Evolutionary conservation across 2,888 invertebrate genomes (phyloP).

Genomic region (Hipparchia sbordonii): DNA sequence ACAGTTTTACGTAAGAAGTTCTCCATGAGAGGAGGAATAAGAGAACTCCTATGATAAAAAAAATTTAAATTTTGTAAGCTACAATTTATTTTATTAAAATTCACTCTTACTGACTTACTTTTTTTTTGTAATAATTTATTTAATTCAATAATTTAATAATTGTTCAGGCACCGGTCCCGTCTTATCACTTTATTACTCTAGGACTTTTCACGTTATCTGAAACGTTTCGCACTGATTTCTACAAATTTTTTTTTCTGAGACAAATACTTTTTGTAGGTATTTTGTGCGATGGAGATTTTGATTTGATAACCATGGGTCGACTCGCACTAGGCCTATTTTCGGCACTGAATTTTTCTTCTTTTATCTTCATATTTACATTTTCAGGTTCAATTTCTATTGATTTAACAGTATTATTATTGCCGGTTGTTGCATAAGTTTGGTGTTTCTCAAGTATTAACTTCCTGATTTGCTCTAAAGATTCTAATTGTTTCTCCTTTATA

Average conservation of each 20-base stretch:
- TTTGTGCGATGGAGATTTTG: slow-evolving; percentile 67
- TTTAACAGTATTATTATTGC: slow-evolving; percentile 44
- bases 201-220: slow-evolving; percentile 52
- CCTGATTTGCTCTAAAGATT: slow-evolving; percentile 55
- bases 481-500: slow-evolving; percentile 59
- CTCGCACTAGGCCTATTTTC: slow-evolving; percentile 43
- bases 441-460: slow-evolving; percentile 56
- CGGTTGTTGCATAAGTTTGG: slow-evolving; percentile 39
- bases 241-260: slow-evolving; percentile 59
- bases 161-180: no score
- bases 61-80: no score
- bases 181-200: slow-evolving; percentile 50
- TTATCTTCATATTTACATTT: slow-evolving; percentile 26
- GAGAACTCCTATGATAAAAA: no score
- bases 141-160: no score
- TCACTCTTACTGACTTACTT: no score
- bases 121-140: no score
- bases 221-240: slow-evolving; percentile 67
- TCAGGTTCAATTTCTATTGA: slow-evolving; percentile 30
- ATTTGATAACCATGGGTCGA: slow-evolving; percentile 59
- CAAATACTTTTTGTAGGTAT: slow-evolving; percentile 66
- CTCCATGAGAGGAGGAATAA: no score
- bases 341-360: slow-evolving; percentile 40
- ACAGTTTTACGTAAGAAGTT: no score
- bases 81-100: no score